Percentiles rank a stretch among this genome's conserved stretches.
Evolutionary conservation across 2,113 vertebrate species (phyloP).

Genomic region (Cyphomyrus plagiostoma): DNA sequence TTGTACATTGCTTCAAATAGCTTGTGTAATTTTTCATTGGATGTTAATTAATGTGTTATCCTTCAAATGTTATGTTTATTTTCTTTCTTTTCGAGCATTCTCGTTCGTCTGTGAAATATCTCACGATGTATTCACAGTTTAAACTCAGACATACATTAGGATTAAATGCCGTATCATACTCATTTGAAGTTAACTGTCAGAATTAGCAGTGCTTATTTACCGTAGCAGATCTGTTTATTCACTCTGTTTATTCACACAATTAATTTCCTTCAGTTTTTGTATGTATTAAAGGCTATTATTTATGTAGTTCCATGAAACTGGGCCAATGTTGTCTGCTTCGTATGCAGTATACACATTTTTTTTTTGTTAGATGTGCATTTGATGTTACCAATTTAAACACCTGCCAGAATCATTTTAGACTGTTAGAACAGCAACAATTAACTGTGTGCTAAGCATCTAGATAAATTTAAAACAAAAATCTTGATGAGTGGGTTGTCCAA

Average conservation of each 20-base stretch:
- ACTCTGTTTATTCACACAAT: background rate
- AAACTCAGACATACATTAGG: background rate
- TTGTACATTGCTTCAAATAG: background rate
- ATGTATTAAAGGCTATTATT: background rate
- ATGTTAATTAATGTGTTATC: background rate
- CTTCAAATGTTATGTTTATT: background rate
- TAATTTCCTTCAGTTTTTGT: background rate
- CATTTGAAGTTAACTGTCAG: background rate
- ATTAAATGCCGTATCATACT: background rate
- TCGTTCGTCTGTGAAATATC: background rate
- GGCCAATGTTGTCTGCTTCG: background rate
- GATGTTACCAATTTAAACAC: background rate
- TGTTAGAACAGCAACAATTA: background rate
- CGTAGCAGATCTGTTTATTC: background rate
- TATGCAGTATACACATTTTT: background rate
- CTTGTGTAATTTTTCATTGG: background rate
- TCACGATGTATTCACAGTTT: background rate
- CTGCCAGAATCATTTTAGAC: background rate
- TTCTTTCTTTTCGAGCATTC: background rate
- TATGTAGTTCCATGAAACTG: background rate
- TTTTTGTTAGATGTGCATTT: background rate
- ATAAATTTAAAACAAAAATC: background rate
- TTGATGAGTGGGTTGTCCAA: background rate
- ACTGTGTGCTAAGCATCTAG: background rate
- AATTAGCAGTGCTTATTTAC: background rate